Percentiles rank a stretch among this genome's conserved stretches.
Evolutionary conservation across 2,888 invertebrate species (phyloP).

Genomic region (Stenolophus ochropezus): DNA sequence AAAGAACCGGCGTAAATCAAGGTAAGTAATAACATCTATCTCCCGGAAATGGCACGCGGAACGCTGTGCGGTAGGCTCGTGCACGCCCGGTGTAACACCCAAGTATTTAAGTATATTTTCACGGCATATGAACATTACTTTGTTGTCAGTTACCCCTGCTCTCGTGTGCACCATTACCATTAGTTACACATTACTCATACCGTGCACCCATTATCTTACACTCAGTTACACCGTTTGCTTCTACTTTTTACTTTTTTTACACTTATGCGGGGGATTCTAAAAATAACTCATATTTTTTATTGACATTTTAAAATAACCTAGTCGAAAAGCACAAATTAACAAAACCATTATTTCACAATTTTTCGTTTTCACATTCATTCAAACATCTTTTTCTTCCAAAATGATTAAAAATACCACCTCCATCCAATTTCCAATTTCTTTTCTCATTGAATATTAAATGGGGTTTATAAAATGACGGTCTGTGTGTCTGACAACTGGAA

Average conservation of each 20-base stretch:
- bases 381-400: too few relatives aligned
- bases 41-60: not conserved
- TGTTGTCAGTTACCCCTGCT: conserved; percentile 28
- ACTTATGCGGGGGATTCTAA: too few relatives aligned
- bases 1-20: not conserved
- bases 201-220: conserved; percentile 13
- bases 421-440: too few relatives aligned
- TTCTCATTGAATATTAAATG: too few relatives aligned
- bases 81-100: not conserved
- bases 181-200: conserved; percentile 36
- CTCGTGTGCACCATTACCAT: conserved; percentile 21
- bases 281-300: too few relatives aligned
- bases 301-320: too few relatives aligned
- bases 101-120: conserved; percentile 37
- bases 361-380: too few relatives aligned
- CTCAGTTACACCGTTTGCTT: conserved; percentile 30
- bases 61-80: not conserved
- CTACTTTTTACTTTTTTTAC: not conserved
- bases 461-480: too few relatives aligned
- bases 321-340: too few relatives aligned
- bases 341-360: too few relatives aligned
- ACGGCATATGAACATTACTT: conserved; percentile 19
- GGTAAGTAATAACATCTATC: not conserved
- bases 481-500: too few relatives aligned
- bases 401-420: too few relatives aligned